Conservation (phyloP, 2,888 invertebrate genomes). For the Erebia ligea region DNA sequence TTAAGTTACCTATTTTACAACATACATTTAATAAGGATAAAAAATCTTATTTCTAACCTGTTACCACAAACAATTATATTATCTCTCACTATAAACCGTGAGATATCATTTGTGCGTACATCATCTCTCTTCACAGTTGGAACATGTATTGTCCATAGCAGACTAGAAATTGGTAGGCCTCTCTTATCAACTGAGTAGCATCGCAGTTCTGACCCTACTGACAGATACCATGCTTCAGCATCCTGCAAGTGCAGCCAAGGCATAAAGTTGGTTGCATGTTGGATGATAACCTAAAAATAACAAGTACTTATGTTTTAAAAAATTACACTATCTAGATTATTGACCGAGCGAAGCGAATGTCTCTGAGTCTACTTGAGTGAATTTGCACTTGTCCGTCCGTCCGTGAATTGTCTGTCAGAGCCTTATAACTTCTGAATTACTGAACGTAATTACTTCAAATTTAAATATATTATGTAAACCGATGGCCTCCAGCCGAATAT, state of each 20-base stretch:
- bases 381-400: no score
- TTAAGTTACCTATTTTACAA: background rate
- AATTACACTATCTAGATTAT: no score
- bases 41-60: constrained; percentile 54
- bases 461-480: no score
- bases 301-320: background rate
- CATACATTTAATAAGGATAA: background rate
- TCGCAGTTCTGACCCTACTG: constrained; percentile 61
- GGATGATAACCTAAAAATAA: constrained; percentile 58
- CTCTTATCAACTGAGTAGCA: constrained; percentile 58
- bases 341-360: no score
- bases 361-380: no score
- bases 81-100: constrained; percentile 67
- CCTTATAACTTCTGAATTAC: no score
- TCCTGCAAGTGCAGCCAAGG: constrained; percentile 67
- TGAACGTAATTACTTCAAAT: no score
- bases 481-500: no score
- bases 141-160: constrained; percentile 61
- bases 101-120: constrained; percentile 73
- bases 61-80: constrained; percentile 69
- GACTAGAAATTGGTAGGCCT: constrained; percentile 52
- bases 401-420: no score
- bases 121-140: constrained; percentile 63
- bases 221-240: constrained; percentile 57
- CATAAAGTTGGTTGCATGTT: constrained; percentile 66